A percentile compares a stretch with the other conserved stretches of the same genome.
Evolutionary conservation across 2,888 invertebrate genomes (phyloP).

Genomic region (Dendrolimus houi): DNA sequence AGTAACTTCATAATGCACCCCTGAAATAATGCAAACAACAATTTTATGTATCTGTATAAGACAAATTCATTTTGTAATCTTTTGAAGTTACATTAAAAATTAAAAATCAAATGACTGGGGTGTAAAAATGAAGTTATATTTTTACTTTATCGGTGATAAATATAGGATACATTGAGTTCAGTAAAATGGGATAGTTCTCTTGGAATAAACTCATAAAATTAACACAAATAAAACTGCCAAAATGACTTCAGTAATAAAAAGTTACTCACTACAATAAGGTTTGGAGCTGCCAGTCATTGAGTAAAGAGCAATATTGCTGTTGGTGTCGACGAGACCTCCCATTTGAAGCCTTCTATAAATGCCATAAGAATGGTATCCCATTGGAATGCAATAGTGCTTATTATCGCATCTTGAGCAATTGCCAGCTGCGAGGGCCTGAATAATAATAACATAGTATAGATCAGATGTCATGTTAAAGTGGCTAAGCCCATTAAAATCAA

Average conservation of each 20-base stretch:
- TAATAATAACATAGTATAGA: slow-evolving; percentile 11
- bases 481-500: no score
- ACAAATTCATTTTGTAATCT: not conserved
- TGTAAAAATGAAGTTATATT: no score
- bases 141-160: no score
- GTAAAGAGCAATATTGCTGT: slow-evolving; percentile 78
- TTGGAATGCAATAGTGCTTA: slow-evolving; percentile 80
- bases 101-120: no score
- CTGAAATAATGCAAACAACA: slow-evolving; percentile 58
- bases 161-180: no score
- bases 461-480: not conserved
- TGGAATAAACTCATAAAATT: no score
- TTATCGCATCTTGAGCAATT: slow-evolving; percentile 83
- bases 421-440: slow-evolving; percentile 80
- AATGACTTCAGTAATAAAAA: not conserved
- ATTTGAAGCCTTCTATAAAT: slow-evolving; percentile 69
- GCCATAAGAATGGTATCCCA: slow-evolving; percentile 79
- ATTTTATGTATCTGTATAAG: no score
- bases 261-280: slow-evolving; percentile 85
- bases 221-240: no score
- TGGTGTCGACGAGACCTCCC: slow-evolving; percentile 57
- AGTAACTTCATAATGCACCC: slow-evolving; percentile 85
- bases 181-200: no score
- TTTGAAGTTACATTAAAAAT: no score
- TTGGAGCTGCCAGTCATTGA: slow-evolving; percentile 81